Evolutionary conservation across 2,888 invertebrate species (phyloP).

Genomic region (Platypus cylindrus): DNA sequence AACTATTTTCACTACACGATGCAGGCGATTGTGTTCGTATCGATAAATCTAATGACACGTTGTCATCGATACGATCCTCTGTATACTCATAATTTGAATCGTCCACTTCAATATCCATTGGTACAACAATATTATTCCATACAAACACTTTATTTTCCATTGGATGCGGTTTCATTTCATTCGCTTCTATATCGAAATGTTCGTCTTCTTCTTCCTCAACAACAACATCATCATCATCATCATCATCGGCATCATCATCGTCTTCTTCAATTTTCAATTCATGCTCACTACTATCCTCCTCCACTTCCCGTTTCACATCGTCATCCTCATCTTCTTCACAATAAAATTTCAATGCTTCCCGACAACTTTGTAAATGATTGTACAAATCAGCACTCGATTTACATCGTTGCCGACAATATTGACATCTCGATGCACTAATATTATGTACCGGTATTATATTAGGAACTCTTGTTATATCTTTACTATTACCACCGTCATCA

Average conservation of each 20-base stretch:
- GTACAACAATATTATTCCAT: conserved; percentile 57
- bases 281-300: conserved; percentile 20
- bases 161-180: conserved; percentile 47
- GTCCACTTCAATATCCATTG: conserved; percentile 30
- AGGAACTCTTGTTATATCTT: conserved; percentile 21
- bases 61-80: conserved; percentile 32
- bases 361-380: conserved; percentile 61
- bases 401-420: conserved; percentile 75
- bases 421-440: conserved; percentile 65
- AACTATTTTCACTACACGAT: conserved; percentile 29
- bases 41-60: conserved; percentile 30
- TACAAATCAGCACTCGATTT: conserved; percentile 71
- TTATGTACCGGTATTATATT: conserved; percentile 32
- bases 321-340: too few species aligned
- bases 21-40: conserved; percentile 33
- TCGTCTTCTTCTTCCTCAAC: conserved; percentile 22
- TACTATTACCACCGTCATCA: too few species aligned
- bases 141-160: conserved; percentile 74
- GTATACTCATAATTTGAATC: conserved; percentile 31
- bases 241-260: conserved; percentile 16
- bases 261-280: conserved; percentile 20
- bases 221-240: too few species aligned
- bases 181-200: conserved; percentile 18
- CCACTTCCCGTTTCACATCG: conserved; percentile 26
- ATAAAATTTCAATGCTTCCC: conserved; percentile 37